Evolutionary conservation across 2,797 vertebrate species (phyloP), one percentile per base, ranked within the genome.

Genomic region (Glossophaga mutica): DNA sequence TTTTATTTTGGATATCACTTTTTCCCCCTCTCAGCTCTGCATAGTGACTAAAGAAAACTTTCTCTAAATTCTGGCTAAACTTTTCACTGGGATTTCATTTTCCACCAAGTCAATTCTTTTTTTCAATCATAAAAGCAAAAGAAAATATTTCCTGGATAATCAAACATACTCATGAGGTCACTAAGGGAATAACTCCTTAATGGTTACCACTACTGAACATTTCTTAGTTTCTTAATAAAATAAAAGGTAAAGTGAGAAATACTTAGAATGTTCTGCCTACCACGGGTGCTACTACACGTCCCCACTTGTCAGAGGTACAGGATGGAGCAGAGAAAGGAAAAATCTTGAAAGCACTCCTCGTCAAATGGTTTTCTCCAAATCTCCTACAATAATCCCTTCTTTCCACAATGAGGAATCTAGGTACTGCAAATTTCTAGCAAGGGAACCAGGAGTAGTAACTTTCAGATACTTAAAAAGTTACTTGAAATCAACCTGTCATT

Each of bases 61-160:
- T 79, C 14, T 18, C n/a, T 2, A 91, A 82, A 84, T 24, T 1
- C 71, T 3, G 2, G 3, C 21, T 67, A 48, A 76, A 26, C 24
- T 94, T 91, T 90, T 68, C 55, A 68, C 34, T 46, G 44, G 48
- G 16, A 81, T 62, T 94, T 94, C 42, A 79, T 68, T 96, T 96
- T 84, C 52, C 44, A 95, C 29, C 32, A 81, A 79, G 29, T 84
- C 84, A 92, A 50, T 92, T 34, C 76, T 88, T 76, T 92, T 92
- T 94, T 91, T 42, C 55, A 74, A 67, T 77, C 91, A 57, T 70
- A 88, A 44, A 0, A 71, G 15, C 46, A 86, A n/a, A 67, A 68
- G 7, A 97, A 90, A 91, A 3, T 34, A 95, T 46, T 95, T 92
- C 77, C 29, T 62, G 88, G 62, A 77, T 87, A 70, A 15, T 83